These are phyloP conservation scores for Cryptus armator DNA, from an alignment of 2,888 invertebrate genomes.

Conservation along the genomic window DNA sequence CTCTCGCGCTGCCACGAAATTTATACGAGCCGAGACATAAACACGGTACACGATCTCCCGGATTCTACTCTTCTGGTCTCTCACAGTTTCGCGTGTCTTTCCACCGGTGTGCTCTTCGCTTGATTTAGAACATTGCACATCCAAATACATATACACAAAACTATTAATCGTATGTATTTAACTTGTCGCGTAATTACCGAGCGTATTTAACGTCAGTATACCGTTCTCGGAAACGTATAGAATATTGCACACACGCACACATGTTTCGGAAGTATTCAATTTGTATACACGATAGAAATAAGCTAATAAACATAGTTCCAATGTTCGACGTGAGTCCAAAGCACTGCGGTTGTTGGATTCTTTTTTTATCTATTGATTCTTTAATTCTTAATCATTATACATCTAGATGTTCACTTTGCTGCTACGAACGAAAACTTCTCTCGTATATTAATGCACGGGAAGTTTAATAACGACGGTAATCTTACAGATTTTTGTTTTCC, in stretches of 20 bases:
- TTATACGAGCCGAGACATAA: conserved; percentile 10
- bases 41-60: neutral
- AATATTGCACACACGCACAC: neutral
- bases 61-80: neutral
- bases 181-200: conserved; percentile 53
- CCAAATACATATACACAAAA: conserved; percentile 39
- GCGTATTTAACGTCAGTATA: conserved; percentile 20
- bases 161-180: conserved; percentile 50
- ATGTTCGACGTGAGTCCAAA: conserved; percentile 42
- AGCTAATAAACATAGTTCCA: conserved; percentile 52
- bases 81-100: neutral
- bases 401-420: conserved; percentile 59
- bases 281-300: conserved; percentile 60
- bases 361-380: conserved; percentile 33
- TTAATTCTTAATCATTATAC: conserved; percentile 58
- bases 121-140: conserved; percentile 50
- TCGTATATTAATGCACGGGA: conserved; percentile 57
- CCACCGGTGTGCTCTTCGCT: neutral
- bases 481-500: conserved; percentile 39
- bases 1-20: conserved; percentile 23
- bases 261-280: conserved; percentile 51
- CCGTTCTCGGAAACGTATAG: neutral
- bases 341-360: conserved; percentile 23
- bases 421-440: conserved; percentile 59
- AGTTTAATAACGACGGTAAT: conserved; percentile 63